phyloP scores from a whole-genome alignment of 2,888 invertebrate genomes.

The Spisula subtruncata region DNA sequence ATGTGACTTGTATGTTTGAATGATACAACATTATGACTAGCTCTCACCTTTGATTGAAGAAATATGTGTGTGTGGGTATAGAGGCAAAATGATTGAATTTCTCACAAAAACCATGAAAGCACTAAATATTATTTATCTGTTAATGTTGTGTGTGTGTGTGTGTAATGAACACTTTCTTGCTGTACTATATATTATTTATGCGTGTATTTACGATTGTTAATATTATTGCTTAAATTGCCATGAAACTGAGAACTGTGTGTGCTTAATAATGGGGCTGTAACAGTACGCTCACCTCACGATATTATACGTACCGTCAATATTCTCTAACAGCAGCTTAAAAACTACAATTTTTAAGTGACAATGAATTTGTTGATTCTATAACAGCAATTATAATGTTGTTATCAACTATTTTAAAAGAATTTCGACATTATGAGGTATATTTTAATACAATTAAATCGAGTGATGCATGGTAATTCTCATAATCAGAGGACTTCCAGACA shows the following conservation, averaged over 20 bases:
- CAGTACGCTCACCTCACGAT: no score
- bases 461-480: no score
- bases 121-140: conserved; percentile 14
- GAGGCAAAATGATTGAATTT: not conserved
- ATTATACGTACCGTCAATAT: no score
- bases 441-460: no score
- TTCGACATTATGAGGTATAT: no score
- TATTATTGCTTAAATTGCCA: conserved; percentile 13
- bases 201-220: not conserved
- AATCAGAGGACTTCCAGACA: no score
- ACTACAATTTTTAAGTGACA: no score
- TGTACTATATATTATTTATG: not conserved
- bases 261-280: no score
- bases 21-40: not conserved
- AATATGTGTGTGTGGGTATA: not conserved
- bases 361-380: no score
- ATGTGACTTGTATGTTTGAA: not conserved
- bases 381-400: no score
- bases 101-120: not conserved
- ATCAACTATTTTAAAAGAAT: no score
- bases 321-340: no score
- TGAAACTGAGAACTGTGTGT: not conserved
- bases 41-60: not conserved
- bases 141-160: conserved; percentile 16
- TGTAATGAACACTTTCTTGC: not conserved